Percentiles rank a stretch among this genome's conserved stretches.
Evolutionary conservation across 2,113 vertebrate species (phyloP).

Genomic region (Catharus minimus): DNA sequence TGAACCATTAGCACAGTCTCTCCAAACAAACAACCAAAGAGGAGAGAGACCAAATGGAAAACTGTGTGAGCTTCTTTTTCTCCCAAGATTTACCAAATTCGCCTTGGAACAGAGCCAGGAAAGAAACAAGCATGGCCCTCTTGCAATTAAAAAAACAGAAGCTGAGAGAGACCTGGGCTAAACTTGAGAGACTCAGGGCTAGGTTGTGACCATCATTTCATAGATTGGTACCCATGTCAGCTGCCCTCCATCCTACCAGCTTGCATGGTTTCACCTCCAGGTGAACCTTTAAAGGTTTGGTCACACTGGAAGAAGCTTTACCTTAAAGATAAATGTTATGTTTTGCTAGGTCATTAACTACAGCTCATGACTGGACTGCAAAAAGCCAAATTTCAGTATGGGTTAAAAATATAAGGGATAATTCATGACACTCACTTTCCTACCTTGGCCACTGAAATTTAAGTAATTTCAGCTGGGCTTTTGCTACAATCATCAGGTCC

Average conservation of each 20-base stretch:
- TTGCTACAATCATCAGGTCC: not conserved
- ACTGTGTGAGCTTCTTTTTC: accelerated
- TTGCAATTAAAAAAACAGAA: not conserved
- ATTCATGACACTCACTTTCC: not conserved
- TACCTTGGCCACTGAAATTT: not conserved
- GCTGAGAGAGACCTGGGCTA: not conserved
- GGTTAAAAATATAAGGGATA: not conserved
- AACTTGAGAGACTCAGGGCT: not conserved
- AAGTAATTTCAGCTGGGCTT: not conserved
- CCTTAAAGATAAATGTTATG: not conserved
- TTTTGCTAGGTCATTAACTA: not conserved
- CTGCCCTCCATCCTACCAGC: not conserved
- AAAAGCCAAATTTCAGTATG: not conserved
- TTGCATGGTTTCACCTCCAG: accelerated
- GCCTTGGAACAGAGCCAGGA: accelerated
- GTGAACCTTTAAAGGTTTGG: not conserved
- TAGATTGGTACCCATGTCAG: not conserved
- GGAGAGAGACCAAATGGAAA: not conserved
- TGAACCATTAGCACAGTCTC: not conserved
- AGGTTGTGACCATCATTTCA: not conserved
- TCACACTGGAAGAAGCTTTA: not conserved
- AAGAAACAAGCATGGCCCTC: accelerated
- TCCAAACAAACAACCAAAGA: not conserved
- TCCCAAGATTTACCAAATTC: not conserved
- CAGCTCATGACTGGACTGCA: not conserved